phyloP scores from a whole-genome alignment of 2,113 vertebrate species.

The Hystrix cristata region DNA sequence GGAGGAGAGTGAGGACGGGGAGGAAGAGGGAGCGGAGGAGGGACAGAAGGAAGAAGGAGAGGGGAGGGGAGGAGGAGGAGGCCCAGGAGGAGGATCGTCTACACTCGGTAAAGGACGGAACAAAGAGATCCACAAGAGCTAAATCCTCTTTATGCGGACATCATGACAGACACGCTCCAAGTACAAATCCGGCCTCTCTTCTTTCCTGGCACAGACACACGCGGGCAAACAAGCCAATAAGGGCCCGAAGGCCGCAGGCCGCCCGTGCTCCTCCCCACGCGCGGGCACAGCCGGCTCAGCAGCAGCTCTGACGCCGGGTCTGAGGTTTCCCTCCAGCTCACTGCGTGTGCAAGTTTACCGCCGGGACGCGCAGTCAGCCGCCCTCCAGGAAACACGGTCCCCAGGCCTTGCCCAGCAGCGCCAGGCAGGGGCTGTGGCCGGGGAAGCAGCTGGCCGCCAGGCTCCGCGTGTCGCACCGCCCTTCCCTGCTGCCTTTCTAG shows the following conservation, averaged over 20 bases:
- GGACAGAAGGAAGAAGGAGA: not conserved
- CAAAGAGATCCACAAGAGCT: not conserved
- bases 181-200: not conserved
- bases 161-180: not conserved
- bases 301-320: slow-evolving; percentile 14
- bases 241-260: not conserved
- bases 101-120: not conserved
- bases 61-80: not conserved
- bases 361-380: not conserved
- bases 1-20: not conserved
- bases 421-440: not conserved
- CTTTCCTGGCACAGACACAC: not conserved
- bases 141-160: not conserved
- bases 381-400: slow-evolving; percentile 25
- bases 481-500: slow-evolving; percentile 1
- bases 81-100: not conserved
- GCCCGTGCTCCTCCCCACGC: not conserved
- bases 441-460: slow-evolving; percentile 8
- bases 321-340: slow-evolving; percentile 71
- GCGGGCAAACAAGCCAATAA: not conserved
- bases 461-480: not conserved
- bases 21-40: not conserved
- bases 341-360: slow-evolving; percentile 56
- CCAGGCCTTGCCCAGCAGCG: not conserved
- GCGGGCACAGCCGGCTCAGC: not conserved